Evolutionary conservation across 2,888 invertebrate species (phyloP).

Genomic region (Stenodema calcarata): DNA sequence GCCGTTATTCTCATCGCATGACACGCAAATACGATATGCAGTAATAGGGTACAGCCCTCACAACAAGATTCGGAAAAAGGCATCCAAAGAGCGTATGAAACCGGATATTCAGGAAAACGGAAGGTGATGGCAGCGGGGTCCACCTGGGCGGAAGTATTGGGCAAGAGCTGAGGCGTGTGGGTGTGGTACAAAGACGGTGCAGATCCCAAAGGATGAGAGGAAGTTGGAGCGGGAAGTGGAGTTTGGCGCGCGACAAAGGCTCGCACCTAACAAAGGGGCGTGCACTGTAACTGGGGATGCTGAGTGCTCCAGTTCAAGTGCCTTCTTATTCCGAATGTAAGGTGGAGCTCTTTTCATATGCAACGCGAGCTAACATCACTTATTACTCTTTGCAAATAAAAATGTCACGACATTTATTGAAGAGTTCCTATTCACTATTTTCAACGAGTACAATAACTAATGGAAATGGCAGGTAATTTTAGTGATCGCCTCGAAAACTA

Average conservation of each 20-base stretch:
- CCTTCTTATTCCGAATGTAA: not conserved
- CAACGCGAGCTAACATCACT: not conserved
- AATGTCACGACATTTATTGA: too few species aligned
- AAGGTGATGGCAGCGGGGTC: not conserved
- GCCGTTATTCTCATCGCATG: too few species aligned
- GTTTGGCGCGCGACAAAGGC: not conserved
- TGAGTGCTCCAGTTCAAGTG: not conserved
- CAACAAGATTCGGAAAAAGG: not conserved
- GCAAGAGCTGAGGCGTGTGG: not conserved
- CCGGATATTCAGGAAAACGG: not conserved
- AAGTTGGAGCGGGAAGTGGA: not conserved
- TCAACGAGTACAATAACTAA: too few species aligned
- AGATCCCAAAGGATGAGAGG: not conserved
- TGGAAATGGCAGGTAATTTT: too few species aligned
- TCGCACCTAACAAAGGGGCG: not conserved
- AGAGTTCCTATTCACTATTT: too few species aligned
- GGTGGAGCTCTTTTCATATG: not conserved
- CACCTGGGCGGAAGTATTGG: slow-evolving; percentile 31
- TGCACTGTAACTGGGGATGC: not conserved
- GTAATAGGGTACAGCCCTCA: not conserved
- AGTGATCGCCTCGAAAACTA: too few species aligned
- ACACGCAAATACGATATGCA: not conserved
- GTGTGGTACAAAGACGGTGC: not conserved
- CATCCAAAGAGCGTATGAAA: slow-evolving; percentile 1
- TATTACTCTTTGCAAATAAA: not conserved